Base-by-base conservation (phyloP, 2,888 invertebrate genomes). In the Zhuqinia jingwanae region DNA sequence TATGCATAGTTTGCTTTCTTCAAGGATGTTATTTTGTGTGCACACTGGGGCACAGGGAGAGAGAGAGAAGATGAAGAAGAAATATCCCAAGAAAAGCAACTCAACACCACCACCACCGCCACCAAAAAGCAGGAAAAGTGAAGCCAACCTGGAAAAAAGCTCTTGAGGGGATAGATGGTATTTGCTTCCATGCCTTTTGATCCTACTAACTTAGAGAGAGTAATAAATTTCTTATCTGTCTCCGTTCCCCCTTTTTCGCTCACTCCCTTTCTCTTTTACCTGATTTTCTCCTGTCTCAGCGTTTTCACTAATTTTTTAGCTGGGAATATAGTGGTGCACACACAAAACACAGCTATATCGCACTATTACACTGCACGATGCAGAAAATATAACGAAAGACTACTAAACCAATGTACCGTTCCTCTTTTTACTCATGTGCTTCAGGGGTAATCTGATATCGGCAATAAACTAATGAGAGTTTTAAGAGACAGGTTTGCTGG, bases 161-260 rank as follows among this genome's bases (percentile, higher is more conserved):
- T 77, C 83, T 83, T 63, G 50, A 83, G 82, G 82, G 82, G 76
- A 76, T 75, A 30, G 36, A 17, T 60, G 20, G 27, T 81, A 45
- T 47, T 81, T 70, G 45, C 30, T 22, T 50, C 22, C 50, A 25
- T 73, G 79, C 65, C 82, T 45, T 60, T 73, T 75, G 65, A 60
- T 82, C 82, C 73, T 75, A 63, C 63, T 65, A 65, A 58, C 50
- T 45, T 56, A 25, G 65, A 77, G 30, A 77, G 60, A 58, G 70
- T 85, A 58, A 78, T 85, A 85, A 85, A 85, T 85, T 85, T 78
- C 68, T 85, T 85, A 85, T 85, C 77, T 83, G 83, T 75, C 82
- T 82, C 63, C 42, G 53, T 60, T 77, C 77, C 58, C 60, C 60
- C 42, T 36, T 36, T 36, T 63, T 36, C 36, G 36, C 42, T 30